Base-by-base conservation (phyloP, 2,888 invertebrate genomes). In the Cephus sareptanus region DNA sequence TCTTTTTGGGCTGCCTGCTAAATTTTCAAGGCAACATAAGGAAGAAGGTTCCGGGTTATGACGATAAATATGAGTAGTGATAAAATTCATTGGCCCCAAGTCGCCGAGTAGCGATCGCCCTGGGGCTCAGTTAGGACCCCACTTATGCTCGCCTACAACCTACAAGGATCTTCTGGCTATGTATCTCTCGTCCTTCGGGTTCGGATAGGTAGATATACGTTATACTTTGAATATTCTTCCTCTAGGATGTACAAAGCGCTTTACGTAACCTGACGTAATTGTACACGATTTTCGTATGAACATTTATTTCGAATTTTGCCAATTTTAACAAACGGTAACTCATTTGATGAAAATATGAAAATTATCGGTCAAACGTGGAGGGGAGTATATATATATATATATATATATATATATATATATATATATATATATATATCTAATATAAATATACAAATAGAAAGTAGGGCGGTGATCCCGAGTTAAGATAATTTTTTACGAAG, bases 11-110 rank as follows among this genome's bases (percentile, higher is more conserved):
- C 71, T 71, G 30, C 71, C 71, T 56, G 71, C 9, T 34, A 34
- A 31, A 34, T 71, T 71, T 71, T 71, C 33, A 31, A 34, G 71
- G 34, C 33, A 74, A 74, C 34, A 12, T 74, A 35, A 37, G 34
- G 37, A 37, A 13, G 30, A n/a, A 74, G 74, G 35, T 74, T 37
- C 11, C n/a, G 34, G 74, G 37, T 31, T 33, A 74, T 78, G 70
- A 76, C 81, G 83, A 85, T 85, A 87, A 87, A 87, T 86, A 83
- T 80, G 83, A 81, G 75, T 78, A 73, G 76, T 82, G 84, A 87
- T 87, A 85, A 88, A 87, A 85, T 87, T 87, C 86, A 85, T 87
- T 80, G 85, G 80, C 81, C 77, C 74, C 80, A 31, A 76, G 80
- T 69, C 75, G 76, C 79, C 82, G 34, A 77, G 69, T 37, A 35